These are phyloP conservation scores for Macrotus californicus DNA, from an alignment of 2,113 vertebrate species.

Conservation along the genomic window DNA sequence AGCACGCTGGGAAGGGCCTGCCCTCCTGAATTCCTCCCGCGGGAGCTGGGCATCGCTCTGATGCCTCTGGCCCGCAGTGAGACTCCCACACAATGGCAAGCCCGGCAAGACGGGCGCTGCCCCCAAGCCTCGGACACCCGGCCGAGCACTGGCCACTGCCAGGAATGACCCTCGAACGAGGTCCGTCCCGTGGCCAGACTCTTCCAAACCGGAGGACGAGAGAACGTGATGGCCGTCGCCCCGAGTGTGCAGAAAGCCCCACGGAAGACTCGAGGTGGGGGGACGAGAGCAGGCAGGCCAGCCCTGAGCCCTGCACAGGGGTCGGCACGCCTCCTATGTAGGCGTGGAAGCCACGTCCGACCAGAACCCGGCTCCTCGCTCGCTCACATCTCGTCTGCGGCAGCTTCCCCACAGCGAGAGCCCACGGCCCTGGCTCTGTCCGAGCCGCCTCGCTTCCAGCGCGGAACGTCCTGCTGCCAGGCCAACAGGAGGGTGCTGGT, in stretches of 20 bases:
- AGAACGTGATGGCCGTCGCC: fast-evolving
- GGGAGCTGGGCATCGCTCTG: neutral
- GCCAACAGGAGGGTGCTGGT: neutral
- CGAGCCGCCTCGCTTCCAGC: neutral
- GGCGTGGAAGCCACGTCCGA: neutral
- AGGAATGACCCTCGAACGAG: too few relatives aligned
- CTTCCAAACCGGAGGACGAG: neutral
- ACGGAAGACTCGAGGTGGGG: fast-evolving
- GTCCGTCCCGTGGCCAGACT: fast-evolving
- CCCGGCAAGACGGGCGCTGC: neutral
- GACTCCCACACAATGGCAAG: fast-evolving
- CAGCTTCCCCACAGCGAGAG: neutral
- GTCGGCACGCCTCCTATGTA: neutral
- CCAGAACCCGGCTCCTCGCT: neutral
- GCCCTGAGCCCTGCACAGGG: neutral
- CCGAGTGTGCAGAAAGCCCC: neutral
- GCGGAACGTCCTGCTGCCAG: neutral
- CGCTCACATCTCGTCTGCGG: fast-evolving
- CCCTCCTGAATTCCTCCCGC: neutral
- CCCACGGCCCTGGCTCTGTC: fast-evolving
- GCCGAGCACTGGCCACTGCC: neutral
- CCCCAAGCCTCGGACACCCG: fast-evolving
- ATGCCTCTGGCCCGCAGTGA: too few relatives aligned
- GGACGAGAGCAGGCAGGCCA: fast-evolving
- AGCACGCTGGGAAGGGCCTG: neutral